Evolutionary conservation across 2,797 vertebrate species (phyloP).

Genomic region (Poecilia gillii): DNA sequence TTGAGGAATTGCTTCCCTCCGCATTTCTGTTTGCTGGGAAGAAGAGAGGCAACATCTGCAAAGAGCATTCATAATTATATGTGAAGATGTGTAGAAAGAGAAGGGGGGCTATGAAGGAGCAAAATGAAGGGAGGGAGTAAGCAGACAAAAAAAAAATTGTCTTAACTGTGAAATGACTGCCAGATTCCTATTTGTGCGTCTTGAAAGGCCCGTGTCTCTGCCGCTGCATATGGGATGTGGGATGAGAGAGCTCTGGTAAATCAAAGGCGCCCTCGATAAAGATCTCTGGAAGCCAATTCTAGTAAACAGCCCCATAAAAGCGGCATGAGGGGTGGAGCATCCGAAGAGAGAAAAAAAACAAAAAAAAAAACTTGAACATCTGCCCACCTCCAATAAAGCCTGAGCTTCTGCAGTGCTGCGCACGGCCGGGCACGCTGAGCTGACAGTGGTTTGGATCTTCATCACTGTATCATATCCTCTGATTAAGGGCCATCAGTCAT

Average conservation of each 20-base stretch:
- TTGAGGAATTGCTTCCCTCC: constrained; percentile 43
- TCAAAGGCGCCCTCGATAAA: constrained; percentile 81
- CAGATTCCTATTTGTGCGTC: constrained; percentile 81
- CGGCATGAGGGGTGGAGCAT: constrained; percentile 77
- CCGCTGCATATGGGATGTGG: constrained; percentile 83
- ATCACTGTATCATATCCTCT: constrained; percentile 55
- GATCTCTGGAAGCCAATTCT: constrained; percentile 82
- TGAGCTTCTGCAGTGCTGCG: constrained; percentile 71
- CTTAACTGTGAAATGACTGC: constrained; percentile 81
- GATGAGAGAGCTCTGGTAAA: constrained; percentile 82
- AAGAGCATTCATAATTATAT: constrained; percentile 76
- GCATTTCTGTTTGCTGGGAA: constrained; percentile 49
- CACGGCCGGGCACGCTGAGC: constrained; percentile 25
- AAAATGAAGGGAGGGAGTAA: constrained; percentile 61
- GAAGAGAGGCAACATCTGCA: constrained; percentile 73
- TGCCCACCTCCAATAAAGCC: constrained; percentile 80
- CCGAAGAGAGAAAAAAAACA: constrained; percentile 41
- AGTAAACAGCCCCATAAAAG: constrained; percentile 85
- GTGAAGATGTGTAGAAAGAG: constrained; percentile 67
- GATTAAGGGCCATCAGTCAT: constrained; percentile 66
- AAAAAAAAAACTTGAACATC: constrained; percentile 78
- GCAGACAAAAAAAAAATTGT: constrained; percentile 41
- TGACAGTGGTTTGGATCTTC: constrained; percentile 62
- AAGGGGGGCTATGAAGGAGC: constrained; percentile 50
- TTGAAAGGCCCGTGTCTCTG: constrained; percentile 78